Evolutionary conservation across 2,888 invertebrate genomes (phyloP), one percentile per base, ranked within the genome.

Genomic region (Netelia melanura): DNA sequence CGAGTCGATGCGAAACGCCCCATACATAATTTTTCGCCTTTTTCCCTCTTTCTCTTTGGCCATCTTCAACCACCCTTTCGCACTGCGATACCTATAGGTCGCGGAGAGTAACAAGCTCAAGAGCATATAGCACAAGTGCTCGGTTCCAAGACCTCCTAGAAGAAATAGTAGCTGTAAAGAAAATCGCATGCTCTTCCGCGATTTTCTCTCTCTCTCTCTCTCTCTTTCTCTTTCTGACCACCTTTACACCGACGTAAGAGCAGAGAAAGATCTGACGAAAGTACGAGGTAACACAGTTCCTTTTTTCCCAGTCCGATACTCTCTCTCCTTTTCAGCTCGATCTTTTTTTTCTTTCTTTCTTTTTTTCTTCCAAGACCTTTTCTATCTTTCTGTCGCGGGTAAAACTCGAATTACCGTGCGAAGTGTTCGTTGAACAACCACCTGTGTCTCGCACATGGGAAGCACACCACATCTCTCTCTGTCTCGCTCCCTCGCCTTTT

Each of bases 101-200:
- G 11, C 54, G 61, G 25, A 52, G 23, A 61, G 62, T 68, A 62
- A 17, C 64, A 76, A 77, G 76, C 52, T 30, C 67, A 81, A 81
- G 67, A 76, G 78, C 71, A 71, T 71, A 78, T 54, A 78, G 77
- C 81, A 64, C 58, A 79, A 85, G 76, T 85, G 81, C 79, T 81
- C 81, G 81, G 74, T 78, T 81, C 80, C 77, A 85, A 30, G 81
- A 81, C 67, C 78, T 74, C 44, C 75, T 65, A 54, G 17, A 85
- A 86, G 84, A 84, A 86, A 86, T 83, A 86, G 81, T 83, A 76
- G 83, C 76, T 71, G 83, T 81, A 85, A 86, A 86, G 85, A 83
- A 86, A 83, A 85, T 83, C 81, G 81, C 65, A 62, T 70, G 78
- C 72, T 83, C 65, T 78, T 74, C 76, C 76, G 58, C 84, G 17